These are phyloP conservation scores for Xiphorhynchus erythropygius DNA, from an alignment of 2,797 vertebrate species.

Conservation along the genomic window DNA sequence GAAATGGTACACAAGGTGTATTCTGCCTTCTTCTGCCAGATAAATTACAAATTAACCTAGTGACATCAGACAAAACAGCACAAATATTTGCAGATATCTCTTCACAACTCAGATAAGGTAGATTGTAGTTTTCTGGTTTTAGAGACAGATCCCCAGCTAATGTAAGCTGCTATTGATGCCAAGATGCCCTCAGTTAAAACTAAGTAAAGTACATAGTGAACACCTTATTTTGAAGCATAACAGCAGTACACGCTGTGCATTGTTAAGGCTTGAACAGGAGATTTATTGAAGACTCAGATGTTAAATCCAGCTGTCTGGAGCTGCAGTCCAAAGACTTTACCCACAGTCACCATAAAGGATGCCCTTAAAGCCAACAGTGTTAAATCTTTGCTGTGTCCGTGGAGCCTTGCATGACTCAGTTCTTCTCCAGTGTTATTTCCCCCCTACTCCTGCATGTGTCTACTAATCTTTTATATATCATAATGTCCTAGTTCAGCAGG, in stretches of 20 bases:
- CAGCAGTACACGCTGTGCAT: background rate
- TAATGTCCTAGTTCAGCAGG: too few relatives aligned
- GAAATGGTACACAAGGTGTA: background rate
- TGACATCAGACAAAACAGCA: background rate
- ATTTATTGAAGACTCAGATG: background rate
- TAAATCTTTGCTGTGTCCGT: background rate
- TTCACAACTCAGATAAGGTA: background rate
- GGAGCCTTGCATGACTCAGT: background rate
- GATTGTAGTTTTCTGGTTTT: background rate
- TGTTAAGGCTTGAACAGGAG: background rate
- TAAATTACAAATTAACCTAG: background rate
- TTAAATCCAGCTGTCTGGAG: background rate
- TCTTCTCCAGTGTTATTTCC: background rate
- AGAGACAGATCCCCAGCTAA: background rate
- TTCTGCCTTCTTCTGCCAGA: background rate
- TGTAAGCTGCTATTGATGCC: background rate
- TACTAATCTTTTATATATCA: background rate
- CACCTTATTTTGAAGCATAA: background rate
- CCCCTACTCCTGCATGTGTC: background rate
- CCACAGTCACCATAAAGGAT: background rate
- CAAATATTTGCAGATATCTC: background rate
- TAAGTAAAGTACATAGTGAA: background rate
- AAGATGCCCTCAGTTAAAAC: background rate
- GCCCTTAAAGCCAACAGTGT: background rate
- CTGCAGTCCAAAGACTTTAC: background rate